phyloP scores from a whole-genome alignment of 2,113 vertebrate genomes.

The Haemorhous mexicanus region DNA sequence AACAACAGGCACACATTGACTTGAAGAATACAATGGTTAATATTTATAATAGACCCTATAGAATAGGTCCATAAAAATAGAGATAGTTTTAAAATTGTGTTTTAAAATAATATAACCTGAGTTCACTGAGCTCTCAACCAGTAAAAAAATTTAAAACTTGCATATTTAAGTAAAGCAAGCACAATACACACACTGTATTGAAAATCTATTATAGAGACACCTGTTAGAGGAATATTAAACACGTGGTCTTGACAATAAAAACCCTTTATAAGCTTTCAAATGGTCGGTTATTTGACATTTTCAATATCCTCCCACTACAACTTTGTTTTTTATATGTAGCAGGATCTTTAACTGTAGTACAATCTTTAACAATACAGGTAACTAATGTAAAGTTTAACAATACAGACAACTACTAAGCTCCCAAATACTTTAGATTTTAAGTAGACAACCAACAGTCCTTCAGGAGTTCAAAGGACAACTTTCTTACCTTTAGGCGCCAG shows the following conservation, averaged over 20 bases:
- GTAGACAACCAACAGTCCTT: background rate
- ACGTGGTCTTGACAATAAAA: background rate
- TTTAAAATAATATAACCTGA: background rate
- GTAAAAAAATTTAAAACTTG: background rate
- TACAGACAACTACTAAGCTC: background rate
- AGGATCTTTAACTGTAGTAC: background rate
- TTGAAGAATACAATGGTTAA: background rate
- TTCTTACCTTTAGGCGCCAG: slow-evolving; percentile 84
- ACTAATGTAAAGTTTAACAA: background rate
- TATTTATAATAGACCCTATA: background rate
- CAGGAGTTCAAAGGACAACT: background rate
- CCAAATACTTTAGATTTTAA: background rate
- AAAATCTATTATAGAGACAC: background rate
- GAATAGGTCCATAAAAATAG: background rate
- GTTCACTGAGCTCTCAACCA: background rate
- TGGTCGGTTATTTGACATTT: background rate
- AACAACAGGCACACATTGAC: background rate
- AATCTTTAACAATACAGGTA: background rate
- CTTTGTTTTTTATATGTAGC: background rate
- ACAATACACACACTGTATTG: rapidly evolving
- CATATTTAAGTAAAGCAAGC: background rate
- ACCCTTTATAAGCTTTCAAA: background rate
- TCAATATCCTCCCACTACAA: background rate
- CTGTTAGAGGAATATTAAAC: background rate
- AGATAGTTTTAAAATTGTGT: background rate